Evolutionary conservation across 2,113 vertebrate genomes (phyloP).

Genomic region (Notechis scutatus): DNA sequence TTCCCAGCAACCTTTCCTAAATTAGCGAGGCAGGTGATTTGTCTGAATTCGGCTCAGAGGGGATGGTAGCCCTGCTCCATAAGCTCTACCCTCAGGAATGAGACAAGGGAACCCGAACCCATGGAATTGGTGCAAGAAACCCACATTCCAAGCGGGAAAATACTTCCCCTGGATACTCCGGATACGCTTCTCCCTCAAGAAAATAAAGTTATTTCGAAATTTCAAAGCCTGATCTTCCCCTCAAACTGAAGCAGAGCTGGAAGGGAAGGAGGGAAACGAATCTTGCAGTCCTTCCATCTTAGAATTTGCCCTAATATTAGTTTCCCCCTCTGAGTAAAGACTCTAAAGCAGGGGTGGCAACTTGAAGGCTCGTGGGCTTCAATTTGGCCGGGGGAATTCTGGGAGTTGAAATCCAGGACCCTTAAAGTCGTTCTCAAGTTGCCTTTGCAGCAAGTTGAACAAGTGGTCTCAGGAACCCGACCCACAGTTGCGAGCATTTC

Average conservation of each 20-base stretch:
- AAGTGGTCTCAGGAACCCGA: neutral
- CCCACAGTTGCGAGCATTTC: neutral
- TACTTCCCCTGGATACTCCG: neutral
- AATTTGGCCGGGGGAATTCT: no score
- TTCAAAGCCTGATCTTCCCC: neutral
- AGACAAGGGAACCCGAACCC: neutral
- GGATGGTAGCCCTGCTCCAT: fast-evolving
- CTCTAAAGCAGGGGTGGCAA: neutral
- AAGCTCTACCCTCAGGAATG: neutral
- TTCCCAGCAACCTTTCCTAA: neutral
- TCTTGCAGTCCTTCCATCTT: neutral
- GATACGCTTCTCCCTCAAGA: neutral
- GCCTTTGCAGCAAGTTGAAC: neutral
- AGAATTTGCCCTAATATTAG: neutral
- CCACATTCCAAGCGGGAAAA: neutral
- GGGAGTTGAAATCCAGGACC: neutral
- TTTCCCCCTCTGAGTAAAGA: neutral
- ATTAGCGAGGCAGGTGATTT: neutral
- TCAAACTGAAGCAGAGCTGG: neutral
- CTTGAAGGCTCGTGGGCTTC: no score
- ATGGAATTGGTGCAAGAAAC: neutral
- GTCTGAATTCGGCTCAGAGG: neutral
- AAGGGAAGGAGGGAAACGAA: neutral
- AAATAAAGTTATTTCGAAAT: neutral
- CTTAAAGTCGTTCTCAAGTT: neutral